Evolutionary conservation across 2,797 vertebrate species (phyloP).

Genomic region (Hapalemur alaotrensis): DNA sequence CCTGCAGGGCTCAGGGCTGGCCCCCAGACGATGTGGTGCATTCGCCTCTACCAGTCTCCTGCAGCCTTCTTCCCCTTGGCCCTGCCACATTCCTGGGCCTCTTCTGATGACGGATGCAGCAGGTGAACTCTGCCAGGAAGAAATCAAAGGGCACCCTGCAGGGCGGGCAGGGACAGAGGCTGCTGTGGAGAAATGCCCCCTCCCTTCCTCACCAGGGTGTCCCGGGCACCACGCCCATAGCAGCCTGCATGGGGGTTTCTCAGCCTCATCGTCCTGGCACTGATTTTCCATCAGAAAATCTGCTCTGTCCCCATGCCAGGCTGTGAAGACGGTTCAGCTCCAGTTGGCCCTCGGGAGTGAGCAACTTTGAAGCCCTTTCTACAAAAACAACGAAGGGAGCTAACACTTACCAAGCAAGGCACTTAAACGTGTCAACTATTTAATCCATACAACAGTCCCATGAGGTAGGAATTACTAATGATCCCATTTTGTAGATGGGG

Average conservation of each 20-base stretch:
- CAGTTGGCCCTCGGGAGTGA: neutral
- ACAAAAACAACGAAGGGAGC: neutral
- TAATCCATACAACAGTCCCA: neutral
- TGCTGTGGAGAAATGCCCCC: neutral
- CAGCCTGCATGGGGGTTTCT: neutral
- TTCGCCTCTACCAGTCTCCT: neutral
- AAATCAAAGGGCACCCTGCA: conserved; percentile 52
- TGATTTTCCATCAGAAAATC: neutral
- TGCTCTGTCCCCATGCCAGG: neutral
- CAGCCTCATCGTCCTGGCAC: neutral
- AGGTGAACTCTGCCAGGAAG: neutral
- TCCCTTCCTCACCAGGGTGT: neutral
- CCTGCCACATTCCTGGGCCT: neutral
- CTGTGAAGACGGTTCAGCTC: neutral
- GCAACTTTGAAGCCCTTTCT: neutral
- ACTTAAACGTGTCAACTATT: rapidly evolving
- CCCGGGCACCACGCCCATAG: rapidly evolving
- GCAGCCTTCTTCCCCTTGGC: neutral
- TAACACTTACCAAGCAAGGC: neutral
- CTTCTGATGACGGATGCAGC: conserved; percentile 37
- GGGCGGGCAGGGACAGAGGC: neutral
- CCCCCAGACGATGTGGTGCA: neutral
- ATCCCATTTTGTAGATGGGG: neutral
- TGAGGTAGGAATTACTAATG: neutral
- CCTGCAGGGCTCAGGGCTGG: neutral